phyloP scores from a whole-genome alignment of 2,888 invertebrate genomes.

The Dendrolimus pini region DNA sequence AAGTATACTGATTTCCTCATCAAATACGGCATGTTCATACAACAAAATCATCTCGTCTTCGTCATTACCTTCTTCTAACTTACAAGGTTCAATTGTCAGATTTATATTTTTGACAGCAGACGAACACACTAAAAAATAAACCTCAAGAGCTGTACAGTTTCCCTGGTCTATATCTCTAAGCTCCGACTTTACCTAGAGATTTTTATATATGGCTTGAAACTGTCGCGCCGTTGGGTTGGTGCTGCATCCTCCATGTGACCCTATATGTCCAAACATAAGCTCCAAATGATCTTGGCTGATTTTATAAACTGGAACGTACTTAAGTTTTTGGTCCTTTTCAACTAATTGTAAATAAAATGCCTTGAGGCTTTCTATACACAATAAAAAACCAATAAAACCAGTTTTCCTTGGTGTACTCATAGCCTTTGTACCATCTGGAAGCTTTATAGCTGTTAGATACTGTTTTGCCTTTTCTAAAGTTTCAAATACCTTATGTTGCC shows the following conservation, averaged over 20 bases:
- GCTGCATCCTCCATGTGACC: neutral
- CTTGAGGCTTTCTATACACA: constrained; percentile 7
- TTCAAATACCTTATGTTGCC: neutral
- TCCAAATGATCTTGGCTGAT: neutral
- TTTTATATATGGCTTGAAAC: neutral
- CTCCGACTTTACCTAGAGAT: constrained; percentile 4
- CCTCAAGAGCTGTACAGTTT: constrained; percentile 9
- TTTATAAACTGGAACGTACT: neutral
- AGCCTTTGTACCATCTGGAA: constrained; percentile 11
- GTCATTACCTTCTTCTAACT: neutral
- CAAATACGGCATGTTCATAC: neutral
- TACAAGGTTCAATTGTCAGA: neutral
- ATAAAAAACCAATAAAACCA: constrained; percentile 27
- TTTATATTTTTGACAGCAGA: neutral
- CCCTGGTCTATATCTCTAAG: constrained; percentile 7
- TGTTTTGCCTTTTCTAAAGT: constrained; percentile 3
- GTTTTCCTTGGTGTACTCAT: constrained; percentile 11
- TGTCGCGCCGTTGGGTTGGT: neutral
- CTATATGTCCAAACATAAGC: neutral
- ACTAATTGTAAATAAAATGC: neutral
- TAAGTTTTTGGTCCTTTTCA: neutral
- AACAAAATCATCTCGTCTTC: neutral
- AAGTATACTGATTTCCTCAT: neutral
- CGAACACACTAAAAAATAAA: constrained; percentile 6
- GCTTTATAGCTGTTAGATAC: constrained; percentile 12